Evolutionary conservation across 2,797 vertebrate species (phyloP).

Genomic region (Anabas testudineus): DNA sequence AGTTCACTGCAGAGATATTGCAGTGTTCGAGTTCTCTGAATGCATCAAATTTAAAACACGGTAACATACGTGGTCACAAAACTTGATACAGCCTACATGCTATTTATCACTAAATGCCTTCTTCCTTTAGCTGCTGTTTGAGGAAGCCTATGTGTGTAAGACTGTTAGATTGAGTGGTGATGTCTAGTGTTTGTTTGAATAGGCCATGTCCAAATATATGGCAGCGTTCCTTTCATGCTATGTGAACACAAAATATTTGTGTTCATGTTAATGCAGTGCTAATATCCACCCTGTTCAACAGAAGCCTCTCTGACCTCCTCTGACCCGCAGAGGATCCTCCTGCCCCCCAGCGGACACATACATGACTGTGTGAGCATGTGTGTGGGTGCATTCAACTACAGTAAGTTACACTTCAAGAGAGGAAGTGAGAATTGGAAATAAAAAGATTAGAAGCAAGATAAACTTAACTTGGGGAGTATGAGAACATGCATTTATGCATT

Average conservation of each 20-base stretch:
- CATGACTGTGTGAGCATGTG: too few species aligned
- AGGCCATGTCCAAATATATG: conserved; percentile 71
- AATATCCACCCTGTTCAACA: conserved; percentile 72
- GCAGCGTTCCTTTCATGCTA: conserved; percentile 67
- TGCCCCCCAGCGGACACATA: conserved; percentile 13
- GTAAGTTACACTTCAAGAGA: conserved; percentile 1
- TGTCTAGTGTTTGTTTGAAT: conserved; percentile 75
- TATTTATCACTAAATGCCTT: conserved; percentile 2
- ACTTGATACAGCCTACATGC: conserved; percentile 9
- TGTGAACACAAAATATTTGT: conserved; percentile 83
- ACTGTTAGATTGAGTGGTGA: conserved; percentile 74
- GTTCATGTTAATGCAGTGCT: conserved; percentile 81
- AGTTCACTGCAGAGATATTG: conserved; percentile 30
- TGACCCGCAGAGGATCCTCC: conserved; percentile 43
- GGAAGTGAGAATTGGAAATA: conserved; percentile 14
- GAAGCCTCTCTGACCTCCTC: conserved; percentile 54
- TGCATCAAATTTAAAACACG: conserved; percentile 15
- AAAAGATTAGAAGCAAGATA: conserved; percentile 39
- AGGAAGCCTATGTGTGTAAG: conserved; percentile 34
- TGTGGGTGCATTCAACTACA: conserved; percentile 11
- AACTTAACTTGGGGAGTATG: conserved; percentile 15
- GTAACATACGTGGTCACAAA: conserved; percentile 5
- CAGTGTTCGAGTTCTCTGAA: conserved; percentile 20
- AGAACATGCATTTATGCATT: conserved; percentile 26
- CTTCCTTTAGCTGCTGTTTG: conserved; percentile 25